These are phyloP conservation scores for Ennomos erosarius DNA, from an alignment of 2,888 invertebrate species.

Conservation along the genomic window DNA sequence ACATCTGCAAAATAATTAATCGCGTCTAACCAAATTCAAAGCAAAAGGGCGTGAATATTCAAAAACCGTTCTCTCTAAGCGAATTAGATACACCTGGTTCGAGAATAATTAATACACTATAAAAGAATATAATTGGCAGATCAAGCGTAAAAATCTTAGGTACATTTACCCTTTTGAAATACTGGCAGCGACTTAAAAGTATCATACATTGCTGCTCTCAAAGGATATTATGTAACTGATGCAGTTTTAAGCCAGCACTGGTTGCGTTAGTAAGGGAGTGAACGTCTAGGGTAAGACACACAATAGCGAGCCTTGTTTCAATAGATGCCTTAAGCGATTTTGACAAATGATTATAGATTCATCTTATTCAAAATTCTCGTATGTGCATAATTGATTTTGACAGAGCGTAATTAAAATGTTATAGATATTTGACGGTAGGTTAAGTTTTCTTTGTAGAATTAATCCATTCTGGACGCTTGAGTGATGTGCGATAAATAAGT, in stretches of 20 bases:
- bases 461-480: constrained; percentile 70
- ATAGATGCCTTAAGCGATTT: constrained; percentile 52
- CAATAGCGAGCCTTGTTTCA: constrained; percentile 33
- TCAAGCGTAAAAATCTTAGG: constrained; percentile 65
- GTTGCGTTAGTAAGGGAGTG: background rate
- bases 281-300: constrained; percentile 21
- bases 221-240: background rate
- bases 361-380: constrained; percentile 73
- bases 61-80: constrained; percentile 35
- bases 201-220: constrained; percentile 23
- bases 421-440: constrained; percentile 58
- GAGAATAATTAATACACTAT: constrained; percentile 46
- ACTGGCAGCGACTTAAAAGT: constrained; percentile 10
- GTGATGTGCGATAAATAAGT: constrained; percentile 52
- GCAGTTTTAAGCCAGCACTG: constrained; percentile 5
- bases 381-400: constrained; percentile 78
- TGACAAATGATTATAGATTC: constrained; percentile 67
- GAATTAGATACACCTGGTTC: constrained; percentile 51
- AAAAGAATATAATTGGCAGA: constrained; percentile 49
- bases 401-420: constrained; percentile 68
- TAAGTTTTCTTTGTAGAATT: constrained; percentile 58
- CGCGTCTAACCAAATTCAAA: constrained; percentile 24
- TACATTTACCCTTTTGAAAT: constrained; percentile 17
- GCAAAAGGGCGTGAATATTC: constrained; percentile 56
- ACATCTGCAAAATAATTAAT: constrained; percentile 25